These are phyloP conservation scores for Mesorhabditis sp. DNA, from an alignment of 2,888 invertebrate genomes.

Conservation along the genomic window DNA sequence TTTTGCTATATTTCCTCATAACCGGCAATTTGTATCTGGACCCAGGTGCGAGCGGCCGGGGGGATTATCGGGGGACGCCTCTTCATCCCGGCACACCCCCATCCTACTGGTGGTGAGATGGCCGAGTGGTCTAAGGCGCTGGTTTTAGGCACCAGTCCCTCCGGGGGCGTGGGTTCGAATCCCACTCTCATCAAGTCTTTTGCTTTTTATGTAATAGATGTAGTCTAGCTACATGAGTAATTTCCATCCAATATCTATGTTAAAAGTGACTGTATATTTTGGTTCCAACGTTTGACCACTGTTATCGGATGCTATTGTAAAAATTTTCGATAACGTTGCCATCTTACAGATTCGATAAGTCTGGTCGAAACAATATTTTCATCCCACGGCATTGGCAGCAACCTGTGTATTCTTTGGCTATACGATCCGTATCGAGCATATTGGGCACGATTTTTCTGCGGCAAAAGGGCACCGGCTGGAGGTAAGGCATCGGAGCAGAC, in stretches of 20 bases:
- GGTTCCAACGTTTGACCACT: too few species aligned
- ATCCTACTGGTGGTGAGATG: slow-evolving; percentile 59
- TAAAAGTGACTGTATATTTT: too few species aligned
- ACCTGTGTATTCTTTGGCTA: neutral
- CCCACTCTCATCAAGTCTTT: slow-evolving; percentile 39
- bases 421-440: slow-evolving; percentile 2
- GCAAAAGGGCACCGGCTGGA: too few species aligned
- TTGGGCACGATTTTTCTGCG: neutral
- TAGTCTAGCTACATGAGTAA: too few species aligned
- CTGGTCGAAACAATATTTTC: neutral
- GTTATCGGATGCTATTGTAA: too few species aligned
- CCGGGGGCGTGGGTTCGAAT: slow-evolving; percentile 51
- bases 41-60: neutral
- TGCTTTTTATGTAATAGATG: too few species aligned
- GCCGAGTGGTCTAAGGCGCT: slow-evolving; percentile 85
- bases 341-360: neutral
- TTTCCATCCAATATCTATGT: too few species aligned
- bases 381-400: neutral
- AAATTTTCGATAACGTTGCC: too few species aligned
- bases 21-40: neutral
- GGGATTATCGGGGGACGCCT: too few species aligned
- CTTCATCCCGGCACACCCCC: too few species aligned
- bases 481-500: too few species aligned
- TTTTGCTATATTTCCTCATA: neutral
- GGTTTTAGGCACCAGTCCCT: slow-evolving; percentile 86